These are phyloP conservation scores for Andrena marginata DNA, from an alignment of 2,888 invertebrate species.

Conservation along the genomic window DNA sequence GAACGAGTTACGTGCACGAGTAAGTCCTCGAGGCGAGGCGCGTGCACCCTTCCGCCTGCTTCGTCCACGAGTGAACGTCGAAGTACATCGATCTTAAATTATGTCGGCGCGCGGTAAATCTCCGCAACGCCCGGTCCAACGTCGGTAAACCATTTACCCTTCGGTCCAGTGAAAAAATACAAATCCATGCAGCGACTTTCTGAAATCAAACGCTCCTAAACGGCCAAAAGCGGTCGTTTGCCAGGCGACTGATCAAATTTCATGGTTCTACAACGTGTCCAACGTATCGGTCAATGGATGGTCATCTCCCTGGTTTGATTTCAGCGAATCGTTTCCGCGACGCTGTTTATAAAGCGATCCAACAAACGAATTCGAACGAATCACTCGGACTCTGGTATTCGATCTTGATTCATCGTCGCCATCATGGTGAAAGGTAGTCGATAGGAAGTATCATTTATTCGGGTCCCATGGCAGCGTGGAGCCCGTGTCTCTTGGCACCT, in stretches of 20 bases:
- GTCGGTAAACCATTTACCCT: not conserved
- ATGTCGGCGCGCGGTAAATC: not conserved
- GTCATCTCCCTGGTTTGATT: not conserved
- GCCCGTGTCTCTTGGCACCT: constrained; percentile 33
- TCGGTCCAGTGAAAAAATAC: constrained; percentile 40
- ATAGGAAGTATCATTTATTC: constrained; percentile 14
- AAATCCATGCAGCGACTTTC: constrained; percentile 29
- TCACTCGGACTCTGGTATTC: constrained; percentile 2
- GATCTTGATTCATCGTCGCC: constrained; percentile 3
- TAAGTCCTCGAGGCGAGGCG: not conserved
- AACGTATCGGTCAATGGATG: not conserved
- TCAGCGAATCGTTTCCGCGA: constrained; percentile 32
- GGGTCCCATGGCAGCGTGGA: constrained; percentile 30
- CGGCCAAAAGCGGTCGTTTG: not conserved
- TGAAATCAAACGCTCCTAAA: constrained; percentile 18
- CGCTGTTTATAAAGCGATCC: not conserved
- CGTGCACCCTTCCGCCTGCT: not conserved
- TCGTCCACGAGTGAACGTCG: not conserved
- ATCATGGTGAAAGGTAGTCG: not conserved
- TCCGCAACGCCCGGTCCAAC: constrained; percentile 7
- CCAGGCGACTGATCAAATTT: not conserved
- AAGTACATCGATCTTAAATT: constrained; percentile 6
- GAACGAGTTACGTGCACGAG: not conserved
- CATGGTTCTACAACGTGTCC: not conserved
- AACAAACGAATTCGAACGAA: constrained; percentile 10